Evolutionary conservation across 2,888 invertebrate species (phyloP).

Genomic region (Gymnocheta viridis): DNA sequence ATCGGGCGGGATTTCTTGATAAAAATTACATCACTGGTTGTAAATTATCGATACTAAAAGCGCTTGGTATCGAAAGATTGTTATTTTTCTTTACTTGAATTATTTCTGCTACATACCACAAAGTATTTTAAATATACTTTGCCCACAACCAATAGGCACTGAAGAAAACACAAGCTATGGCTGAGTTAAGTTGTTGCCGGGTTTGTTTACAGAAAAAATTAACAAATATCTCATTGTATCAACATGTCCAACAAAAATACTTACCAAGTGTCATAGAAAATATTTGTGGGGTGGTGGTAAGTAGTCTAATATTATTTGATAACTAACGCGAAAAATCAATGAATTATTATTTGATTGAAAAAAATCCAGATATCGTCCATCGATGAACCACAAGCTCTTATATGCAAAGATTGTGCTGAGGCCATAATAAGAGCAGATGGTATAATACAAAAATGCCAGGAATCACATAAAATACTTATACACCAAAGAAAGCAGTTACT

Average conservation of each 20-base stretch:
- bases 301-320: slow-evolving; percentile 6
- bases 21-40: too few species aligned
- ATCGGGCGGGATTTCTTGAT: too few species aligned
- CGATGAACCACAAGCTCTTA: slow-evolving; percentile 61
- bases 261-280: slow-evolving; percentile 65
- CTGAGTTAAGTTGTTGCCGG: slow-evolving; percentile 50
- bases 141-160: neutral
- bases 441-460: slow-evolving; percentile 63
- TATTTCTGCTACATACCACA: neutral
- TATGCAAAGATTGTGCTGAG: slow-evolving; percentile 61
- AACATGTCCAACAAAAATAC: slow-evolving; percentile 57
- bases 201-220: slow-evolving; percentile 51
- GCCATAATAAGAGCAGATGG: slow-evolving; percentile 54
- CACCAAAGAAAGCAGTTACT: slow-evolving; percentile 21
- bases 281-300: slow-evolving; percentile 64
- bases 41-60: too few species aligned
- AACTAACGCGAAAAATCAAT: slow-evolving; percentile 45
- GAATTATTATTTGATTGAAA: neutral
- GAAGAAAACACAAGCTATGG: slow-evolving; percentile 20
- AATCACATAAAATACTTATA: slow-evolving; percentile 53
- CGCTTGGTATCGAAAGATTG: too few species aligned
- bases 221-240: slow-evolving; percentile 48
- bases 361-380: slow-evolving; percentile 54
- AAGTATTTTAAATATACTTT: too few species aligned
- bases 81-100: slow-evolving; percentile 39